Percentiles rank a stretch among this genome's conserved stretches.
phyloP scores from a whole-genome alignment of 1,140 invertebrate species.

The Bombus breviceps region DNA sequence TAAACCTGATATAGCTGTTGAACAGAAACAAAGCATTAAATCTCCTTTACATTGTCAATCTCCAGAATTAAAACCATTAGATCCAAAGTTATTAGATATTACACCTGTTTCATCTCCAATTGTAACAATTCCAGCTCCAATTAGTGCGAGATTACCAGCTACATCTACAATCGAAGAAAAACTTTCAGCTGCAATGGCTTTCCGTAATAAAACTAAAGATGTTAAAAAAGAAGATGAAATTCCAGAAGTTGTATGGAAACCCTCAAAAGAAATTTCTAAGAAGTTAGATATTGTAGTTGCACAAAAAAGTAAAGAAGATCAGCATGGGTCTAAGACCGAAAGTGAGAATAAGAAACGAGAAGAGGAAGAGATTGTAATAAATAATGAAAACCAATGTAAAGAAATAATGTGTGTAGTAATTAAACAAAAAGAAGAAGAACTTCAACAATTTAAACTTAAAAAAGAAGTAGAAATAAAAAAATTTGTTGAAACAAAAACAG shows the following conservation, averaged over 20 bases:
- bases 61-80: constrained; percentile 60
- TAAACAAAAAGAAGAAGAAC: constrained; percentile 71
- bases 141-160: constrained; percentile 78
- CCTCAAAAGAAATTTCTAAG: constrained; percentile 58
- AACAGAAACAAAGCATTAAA: constrained; percentile 53
- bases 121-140: constrained; percentile 74
- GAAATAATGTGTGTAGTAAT: constrained; percentile 62
- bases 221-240: constrained; percentile 71
- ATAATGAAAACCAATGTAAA: constrained; percentile 60
- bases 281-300: constrained; percentile 57
- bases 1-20: constrained; percentile 23
- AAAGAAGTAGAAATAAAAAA: constrained; percentile 70
- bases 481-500: constrained; percentile 60
- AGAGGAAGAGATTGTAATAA: constrained; percentile 43
- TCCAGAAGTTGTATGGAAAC: constrained; percentile 55
- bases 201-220: constrained; percentile 74
- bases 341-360: constrained; percentile 49
- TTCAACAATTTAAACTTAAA: constrained; percentile 67
- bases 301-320: constrained; percentile 64
- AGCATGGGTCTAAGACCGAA: constrained; percentile 15
- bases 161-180: constrained; percentile 81
- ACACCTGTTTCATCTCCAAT: constrained; percentile 67
- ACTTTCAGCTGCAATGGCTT: constrained; percentile 77
- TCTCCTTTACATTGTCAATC: constrained; percentile 39
- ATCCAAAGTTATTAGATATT: constrained; percentile 72